phyloP scores from a whole-genome alignment of 2,888 invertebrate genomes.

The Miltochrista miniata region DNA sequence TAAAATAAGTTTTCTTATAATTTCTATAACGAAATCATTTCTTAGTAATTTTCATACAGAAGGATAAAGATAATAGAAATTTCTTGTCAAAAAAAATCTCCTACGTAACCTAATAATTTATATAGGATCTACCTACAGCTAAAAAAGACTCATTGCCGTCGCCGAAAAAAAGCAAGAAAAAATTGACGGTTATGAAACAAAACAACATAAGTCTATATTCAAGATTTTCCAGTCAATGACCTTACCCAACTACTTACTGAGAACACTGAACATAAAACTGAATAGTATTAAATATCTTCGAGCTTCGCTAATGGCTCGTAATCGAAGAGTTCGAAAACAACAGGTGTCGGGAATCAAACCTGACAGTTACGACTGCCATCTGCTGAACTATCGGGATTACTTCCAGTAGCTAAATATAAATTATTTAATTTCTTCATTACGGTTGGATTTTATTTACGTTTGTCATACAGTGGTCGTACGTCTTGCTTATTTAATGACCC shows the following conservation, averaged over 20 bases:
- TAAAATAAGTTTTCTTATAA: too few relatives aligned
- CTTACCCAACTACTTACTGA: slow-evolving; percentile 34
- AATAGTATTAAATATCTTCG: slow-evolving; percentile 70
- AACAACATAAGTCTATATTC: slow-evolving; percentile 4
- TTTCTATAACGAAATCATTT: too few relatives aligned
- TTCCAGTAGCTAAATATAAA: slow-evolving; percentile 55
- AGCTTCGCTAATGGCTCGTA: slow-evolving; percentile 71
- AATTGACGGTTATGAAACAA: neutral
- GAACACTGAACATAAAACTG: slow-evolving; percentile 37
- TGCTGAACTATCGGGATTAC: slow-evolving; percentile 50
- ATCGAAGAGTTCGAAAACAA: slow-evolving; percentile 77
- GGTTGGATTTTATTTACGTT: slow-evolving; percentile 27
- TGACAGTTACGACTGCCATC: slow-evolving; percentile 69
- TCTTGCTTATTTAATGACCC: slow-evolving; percentile 34
- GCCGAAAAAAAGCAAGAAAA: too few relatives aligned
- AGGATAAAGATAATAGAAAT: too few relatives aligned
- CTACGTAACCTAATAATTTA: too few relatives aligned
- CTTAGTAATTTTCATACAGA: too few relatives aligned
- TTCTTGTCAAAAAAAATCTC: too few relatives aligned
- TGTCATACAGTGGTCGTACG: slow-evolving; percentile 24
- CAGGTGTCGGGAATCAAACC: slow-evolving; percentile 80
- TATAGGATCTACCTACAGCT: too few relatives aligned
- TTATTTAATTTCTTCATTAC: slow-evolving; percentile 33
- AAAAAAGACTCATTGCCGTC: too few relatives aligned
- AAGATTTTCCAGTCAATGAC: slow-evolving; percentile 25